Base-by-base conservation (phyloP, 2,888 invertebrate genomes). In the Rosalia funebris region DNA sequence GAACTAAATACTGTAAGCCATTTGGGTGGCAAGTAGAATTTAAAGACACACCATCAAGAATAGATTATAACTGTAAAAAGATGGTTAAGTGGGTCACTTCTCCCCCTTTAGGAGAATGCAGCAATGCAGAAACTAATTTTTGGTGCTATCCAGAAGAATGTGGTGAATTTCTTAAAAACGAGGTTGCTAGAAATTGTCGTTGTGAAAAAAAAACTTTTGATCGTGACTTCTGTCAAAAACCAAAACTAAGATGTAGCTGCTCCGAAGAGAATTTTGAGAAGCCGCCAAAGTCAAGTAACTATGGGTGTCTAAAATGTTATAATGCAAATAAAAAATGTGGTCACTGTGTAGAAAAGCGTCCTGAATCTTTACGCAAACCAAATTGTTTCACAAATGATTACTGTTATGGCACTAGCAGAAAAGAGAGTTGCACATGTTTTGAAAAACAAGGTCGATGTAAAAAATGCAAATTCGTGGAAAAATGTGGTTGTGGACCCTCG, bases 11-110 rank as follows among this genome's bases (percentile, higher is more conserved):
- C 12, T 69, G 68, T 9, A 73, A 72, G 57, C 79, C 79, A 1
- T 70, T 72, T 34, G 79, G 79, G 9, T 81, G 81, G 81, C 77
- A 81, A 60, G 70, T 80, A 2, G 79, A 80, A 66, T 78, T 79
- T 55, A 68, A 71, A 44, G 80, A 78, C 57, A 79, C 79, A 1
- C 79, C 79, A 5, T 77, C 79, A 0, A 68, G 66, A 52, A 75
- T 80, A 14, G 75, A 77, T 39, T 65, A 70, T 41, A 73, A 75
- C 54, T 79, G 78, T 55, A 71, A 74, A 39, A 73, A 75, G 59
- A 76, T 80, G 76, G 69, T 76, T 17, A 62, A 74, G 0, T 80
- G 79, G 79, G 75, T 76, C 3, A 79, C 73, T 58, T 74, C 71
- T 41, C 79, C 79, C 1, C 79, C 79, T 1, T 34, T 71, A 16